Evolutionary conservation across 2,113 vertebrate genomes (phyloP).

Genomic region (Leptobrachium ailaonicum): DNA sequence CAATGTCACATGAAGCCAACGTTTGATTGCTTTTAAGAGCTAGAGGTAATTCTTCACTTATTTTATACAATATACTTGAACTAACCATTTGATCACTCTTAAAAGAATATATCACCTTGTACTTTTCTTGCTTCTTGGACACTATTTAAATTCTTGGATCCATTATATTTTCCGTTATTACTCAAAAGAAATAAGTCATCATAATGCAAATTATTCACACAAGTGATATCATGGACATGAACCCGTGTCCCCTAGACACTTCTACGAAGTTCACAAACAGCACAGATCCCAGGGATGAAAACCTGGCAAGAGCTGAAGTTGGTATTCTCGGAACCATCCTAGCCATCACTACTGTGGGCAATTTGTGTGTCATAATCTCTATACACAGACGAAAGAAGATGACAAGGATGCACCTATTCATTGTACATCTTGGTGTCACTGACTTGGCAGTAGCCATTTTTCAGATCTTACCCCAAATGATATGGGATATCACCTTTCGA

Average conservation of each 20-base stretch:
- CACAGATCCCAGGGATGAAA: slow-evolving; percentile 68
- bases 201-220: neutral
- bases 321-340: slow-evolving; percentile 68
- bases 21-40: too few species aligned
- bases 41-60: too few species aligned
- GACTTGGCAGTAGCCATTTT: slow-evolving; percentile 71
- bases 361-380: slow-evolving; percentile 64
- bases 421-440: slow-evolving; percentile 68
- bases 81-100: too few species aligned
- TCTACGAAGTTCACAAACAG: slow-evolving; percentile 35
- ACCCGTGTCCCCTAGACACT: neutral
- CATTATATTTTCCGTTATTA: too few species aligned
- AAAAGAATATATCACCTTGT: too few species aligned
- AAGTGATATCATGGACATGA: slow-evolving; percentile 19
- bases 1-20: too few species aligned
- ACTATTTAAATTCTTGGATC: too few species aligned
- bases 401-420: slow-evolving; percentile 74
- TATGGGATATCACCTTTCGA: slow-evolving; percentile 76
- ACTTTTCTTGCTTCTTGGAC: too few species aligned
- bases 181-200: too few species aligned
- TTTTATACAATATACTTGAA: too few species aligned
- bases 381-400: slow-evolving; percentile 64
- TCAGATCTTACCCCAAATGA: slow-evolving; percentile 76
- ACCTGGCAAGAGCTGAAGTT: slow-evolving; percentile 69
- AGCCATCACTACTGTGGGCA: slow-evolving; percentile 62